Conservation (phyloP, 2,113 vertebrate genomes). For the Gavia stellata region DNA sequence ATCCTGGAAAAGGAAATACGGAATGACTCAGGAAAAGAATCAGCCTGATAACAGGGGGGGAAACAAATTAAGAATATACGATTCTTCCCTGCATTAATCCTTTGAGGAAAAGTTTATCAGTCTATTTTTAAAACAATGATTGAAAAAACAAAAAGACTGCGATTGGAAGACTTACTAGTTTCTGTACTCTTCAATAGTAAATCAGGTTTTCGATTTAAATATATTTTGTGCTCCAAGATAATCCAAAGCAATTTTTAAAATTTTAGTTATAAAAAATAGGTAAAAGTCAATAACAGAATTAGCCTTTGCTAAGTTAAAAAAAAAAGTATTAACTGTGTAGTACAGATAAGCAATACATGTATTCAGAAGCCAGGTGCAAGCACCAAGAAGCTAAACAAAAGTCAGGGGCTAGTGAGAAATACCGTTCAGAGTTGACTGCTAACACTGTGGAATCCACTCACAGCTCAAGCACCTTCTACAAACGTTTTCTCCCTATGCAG, state of each 20-base stretch:
- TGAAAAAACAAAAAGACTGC: not conserved
- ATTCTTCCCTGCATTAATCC: not conserved
- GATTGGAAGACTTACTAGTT: not conserved
- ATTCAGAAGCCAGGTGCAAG: not conserved
- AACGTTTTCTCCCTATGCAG: not conserved
- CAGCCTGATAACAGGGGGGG: not conserved
- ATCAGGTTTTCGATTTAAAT: not conserved
- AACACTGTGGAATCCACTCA: not conserved
- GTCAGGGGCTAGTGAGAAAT: not conserved
- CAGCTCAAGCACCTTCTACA: not conserved
- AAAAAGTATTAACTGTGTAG: not conserved
- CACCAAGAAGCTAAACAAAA: not conserved
- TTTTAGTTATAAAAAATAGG: not conserved
- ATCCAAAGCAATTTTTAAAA: not conserved
- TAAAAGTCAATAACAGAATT: not conserved
- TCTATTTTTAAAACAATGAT: slow-evolving; percentile 18
- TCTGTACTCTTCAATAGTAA: not conserved
- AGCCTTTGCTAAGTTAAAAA: not conserved
- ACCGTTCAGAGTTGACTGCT: not conserved
- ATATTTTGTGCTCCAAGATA: not conserved
- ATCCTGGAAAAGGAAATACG: not conserved
- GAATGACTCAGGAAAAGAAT: not conserved
- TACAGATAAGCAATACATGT: not conserved
- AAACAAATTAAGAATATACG: not conserved
- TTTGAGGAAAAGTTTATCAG: not conserved